Conservation (phyloP, 2,113 vertebrate genomes). For the Plecotus auritus region DNA sequence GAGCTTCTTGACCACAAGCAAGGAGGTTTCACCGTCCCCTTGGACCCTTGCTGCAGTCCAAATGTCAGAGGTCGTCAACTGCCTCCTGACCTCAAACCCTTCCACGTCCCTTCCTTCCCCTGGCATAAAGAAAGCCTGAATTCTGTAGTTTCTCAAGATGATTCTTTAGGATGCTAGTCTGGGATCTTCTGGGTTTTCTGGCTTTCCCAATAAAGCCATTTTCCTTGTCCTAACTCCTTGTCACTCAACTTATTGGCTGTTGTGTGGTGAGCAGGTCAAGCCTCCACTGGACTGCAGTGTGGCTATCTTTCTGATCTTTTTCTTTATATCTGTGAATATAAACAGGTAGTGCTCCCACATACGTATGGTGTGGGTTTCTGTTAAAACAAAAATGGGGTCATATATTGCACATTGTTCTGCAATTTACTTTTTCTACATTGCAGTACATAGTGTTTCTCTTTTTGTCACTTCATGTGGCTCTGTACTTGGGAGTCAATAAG, state of each 20-base stretch:
- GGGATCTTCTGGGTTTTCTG: neutral
- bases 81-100: neutral
- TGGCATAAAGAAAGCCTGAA: neutral
- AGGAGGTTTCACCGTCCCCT: neutral
- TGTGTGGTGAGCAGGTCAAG: neutral
- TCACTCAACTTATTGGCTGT: neutral
- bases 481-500: neutral
- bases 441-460: neutral
- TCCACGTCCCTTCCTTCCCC: neutral
- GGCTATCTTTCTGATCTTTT: neutral
- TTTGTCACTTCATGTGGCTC: neutral
- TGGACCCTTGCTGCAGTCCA: neutral
- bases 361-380: neutral
- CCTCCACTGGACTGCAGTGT: neutral
- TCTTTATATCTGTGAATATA: neutral
- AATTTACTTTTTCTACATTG: neutral
- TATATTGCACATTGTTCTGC: neutral
- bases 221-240: neutral
- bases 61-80: neutral
- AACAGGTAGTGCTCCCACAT: neutral
- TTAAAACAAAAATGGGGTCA: neutral
- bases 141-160: neutral
- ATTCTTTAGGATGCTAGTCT: neutral
- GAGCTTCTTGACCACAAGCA: neutral
- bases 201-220: neutral